phyloP scores from a whole-genome alignment of 2,797 vertebrate species.

The Salarias fasciatus region DNA sequence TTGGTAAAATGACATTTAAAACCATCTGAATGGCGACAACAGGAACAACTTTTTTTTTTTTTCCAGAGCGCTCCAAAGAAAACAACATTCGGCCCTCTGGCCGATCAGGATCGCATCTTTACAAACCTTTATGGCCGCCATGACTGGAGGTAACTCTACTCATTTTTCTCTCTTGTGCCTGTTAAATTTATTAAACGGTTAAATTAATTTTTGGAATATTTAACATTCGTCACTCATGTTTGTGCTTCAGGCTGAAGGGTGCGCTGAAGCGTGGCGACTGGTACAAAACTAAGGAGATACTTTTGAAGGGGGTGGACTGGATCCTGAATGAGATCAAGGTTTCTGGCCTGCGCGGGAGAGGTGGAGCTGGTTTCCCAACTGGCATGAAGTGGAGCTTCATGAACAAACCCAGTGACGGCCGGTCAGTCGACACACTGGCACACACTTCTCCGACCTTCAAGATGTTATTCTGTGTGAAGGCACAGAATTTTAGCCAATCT shows the following conservation, averaged over 20 bases:
- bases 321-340: constrained; percentile 93
- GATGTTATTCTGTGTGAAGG: too few relatives aligned
- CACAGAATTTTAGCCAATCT: background rate
- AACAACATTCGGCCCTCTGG: constrained; percentile 92
- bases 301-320: constrained; percentile 96
- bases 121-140: constrained; percentile 96
- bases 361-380: constrained; percentile 95
- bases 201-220: too few relatives aligned
- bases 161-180: background rate
- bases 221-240: background rate
- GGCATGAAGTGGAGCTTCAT: constrained; percentile 99
- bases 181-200: background rate
- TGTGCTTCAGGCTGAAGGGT: constrained; percentile 87
- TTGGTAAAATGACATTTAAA: background rate
- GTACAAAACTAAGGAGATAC: constrained; percentile 98
- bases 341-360: constrained; percentile 92
- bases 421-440: constrained; percentile 74
- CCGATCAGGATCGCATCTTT: constrained; percentile 95
- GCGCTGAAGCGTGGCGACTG: constrained; percentile 92
- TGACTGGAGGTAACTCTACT: constrained; percentile 88
- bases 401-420: constrained; percentile 97
- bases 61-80: constrained; percentile 85
- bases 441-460: background rate
- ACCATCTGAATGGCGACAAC: background rate
- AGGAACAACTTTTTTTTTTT: constrained; percentile 11